Conservation (phyloP, 2,797 vertebrate species). For the Argentina silus region DNA sequence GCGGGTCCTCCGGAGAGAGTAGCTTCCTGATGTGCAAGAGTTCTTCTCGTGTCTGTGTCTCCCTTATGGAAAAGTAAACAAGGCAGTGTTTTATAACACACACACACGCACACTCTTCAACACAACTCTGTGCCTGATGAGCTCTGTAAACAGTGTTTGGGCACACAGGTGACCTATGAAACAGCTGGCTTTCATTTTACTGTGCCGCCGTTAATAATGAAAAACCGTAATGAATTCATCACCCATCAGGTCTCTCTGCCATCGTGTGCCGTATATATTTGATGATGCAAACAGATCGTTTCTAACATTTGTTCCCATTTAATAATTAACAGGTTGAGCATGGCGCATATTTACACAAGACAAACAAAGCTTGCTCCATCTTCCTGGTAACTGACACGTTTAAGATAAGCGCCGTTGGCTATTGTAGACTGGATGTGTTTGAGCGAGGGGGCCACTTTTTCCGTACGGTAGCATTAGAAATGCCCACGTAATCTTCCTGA, state of each 20-base stretch:
- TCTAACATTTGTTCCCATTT: slow-evolving; percentile 27
- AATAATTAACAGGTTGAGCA: slow-evolving; percentile 49
- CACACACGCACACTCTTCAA: not conserved
- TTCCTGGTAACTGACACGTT: not conserved
- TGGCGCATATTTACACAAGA: slow-evolving; percentile 35
- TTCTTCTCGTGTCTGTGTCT: not conserved
- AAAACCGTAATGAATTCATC: not conserved
- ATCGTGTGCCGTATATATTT: slow-evolving; percentile 47
- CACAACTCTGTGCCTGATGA: not conserved
- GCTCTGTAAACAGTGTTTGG: not conserved
- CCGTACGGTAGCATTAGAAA: not conserved
- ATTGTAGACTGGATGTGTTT: not conserved
- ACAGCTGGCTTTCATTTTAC: not conserved
- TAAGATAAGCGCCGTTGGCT: not conserved
- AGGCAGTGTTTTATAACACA: not conserved
- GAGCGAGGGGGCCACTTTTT: not conserved
- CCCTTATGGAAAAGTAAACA: not conserved
- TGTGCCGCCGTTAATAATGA: not conserved
- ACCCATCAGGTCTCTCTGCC: slow-evolving; percentile 5
- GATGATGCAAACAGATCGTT: slow-evolving; percentile 47
- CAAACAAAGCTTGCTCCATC: not conserved
- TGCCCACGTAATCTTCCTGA: not conserved
- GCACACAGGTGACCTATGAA: slow-evolving; percentile 10
- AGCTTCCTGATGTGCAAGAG: not conserved
- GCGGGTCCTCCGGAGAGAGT: too few species aligned